A percentile compares a stretch with the other conserved stretches of the same genome.
Evolutionary conservation across 2,113 vertebrate species (phyloP).

Genomic region (Lepidothrix coronata): DNA sequence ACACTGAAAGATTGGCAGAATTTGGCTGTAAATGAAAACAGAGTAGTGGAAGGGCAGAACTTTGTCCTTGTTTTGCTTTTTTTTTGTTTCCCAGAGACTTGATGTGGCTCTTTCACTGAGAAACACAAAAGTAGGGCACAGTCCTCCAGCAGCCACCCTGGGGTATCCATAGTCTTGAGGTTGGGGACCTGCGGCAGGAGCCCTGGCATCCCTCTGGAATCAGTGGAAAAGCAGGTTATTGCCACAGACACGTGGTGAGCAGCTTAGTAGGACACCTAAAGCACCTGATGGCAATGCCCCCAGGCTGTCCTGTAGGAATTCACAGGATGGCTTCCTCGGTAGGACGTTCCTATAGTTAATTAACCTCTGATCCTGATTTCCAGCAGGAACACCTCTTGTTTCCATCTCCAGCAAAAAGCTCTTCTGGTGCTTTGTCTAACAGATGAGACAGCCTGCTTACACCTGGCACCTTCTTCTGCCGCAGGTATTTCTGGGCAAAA

Average conservation of each 20-base stretch:
- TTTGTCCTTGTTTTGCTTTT: not conserved
- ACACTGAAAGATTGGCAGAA: not conserved
- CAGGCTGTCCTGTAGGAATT: not conserved
- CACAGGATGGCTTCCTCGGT: not conserved
- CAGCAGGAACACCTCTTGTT: not conserved
- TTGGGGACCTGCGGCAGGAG: not conserved
- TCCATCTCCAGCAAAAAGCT: not conserved
- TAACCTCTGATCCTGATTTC: conserved; percentile 22
- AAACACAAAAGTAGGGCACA: conserved; percentile 9
- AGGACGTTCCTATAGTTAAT: not conserved
- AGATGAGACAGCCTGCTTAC: not conserved
- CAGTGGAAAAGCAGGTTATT: not conserved
- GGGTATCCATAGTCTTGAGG: not conserved
- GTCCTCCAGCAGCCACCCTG: not conserved
- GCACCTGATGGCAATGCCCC: not conserved
- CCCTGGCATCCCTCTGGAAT: not conserved
- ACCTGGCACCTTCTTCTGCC: not conserved
- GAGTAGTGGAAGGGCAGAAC: not conserved
- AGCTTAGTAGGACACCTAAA: not conserved
- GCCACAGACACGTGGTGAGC: not conserved
- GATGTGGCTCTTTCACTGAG: not conserved
- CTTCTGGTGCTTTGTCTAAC: not conserved
- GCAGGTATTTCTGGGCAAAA: not conserved
- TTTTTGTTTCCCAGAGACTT: not conserved
- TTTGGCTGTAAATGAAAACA: conserved; percentile 9